Evolutionary conservation across 2,797 vertebrate species (phyloP), one percentile per base, ranked within the genome.

Genomic region (Paramormyrops hopkinsi): DNA sequence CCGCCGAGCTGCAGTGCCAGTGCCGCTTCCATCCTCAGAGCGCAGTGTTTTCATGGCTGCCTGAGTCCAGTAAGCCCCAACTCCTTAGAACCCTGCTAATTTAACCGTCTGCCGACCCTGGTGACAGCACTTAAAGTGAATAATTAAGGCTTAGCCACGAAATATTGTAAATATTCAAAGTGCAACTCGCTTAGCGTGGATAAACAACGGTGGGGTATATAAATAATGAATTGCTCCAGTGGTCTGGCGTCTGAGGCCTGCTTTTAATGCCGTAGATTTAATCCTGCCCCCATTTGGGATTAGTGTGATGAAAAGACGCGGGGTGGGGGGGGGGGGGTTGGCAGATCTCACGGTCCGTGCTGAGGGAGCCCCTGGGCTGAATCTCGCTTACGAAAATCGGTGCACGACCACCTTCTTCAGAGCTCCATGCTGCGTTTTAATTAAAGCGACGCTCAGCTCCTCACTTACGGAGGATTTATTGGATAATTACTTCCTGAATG

Each of bases 401-500:
- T 19, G 19, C 56, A 50, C 25, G 11, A 33, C 6, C 37, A 50
- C 88, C 88, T 51, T 22, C 79, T 22, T 69, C 84, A 46, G 19
- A 86, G 41, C 48, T 51, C 56, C 53, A 29, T 44, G 46, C 79
- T 33, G 79, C 29, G 41, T 69, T 89, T 89, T 86, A 89, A 89
- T 89, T 89, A 89, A 86, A 85, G 22, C 19, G 54, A 84, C 50
- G 33, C 79, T 86, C 82, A 51, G 25, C 56, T 62, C 19, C 54
- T 85, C 14, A 44, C 88, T 89, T 51, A 56, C 44, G 29, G 62
- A 51, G 41, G 88, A 89, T 89, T 89, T 89, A 86, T 89, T 48
- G 88, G 88, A 89, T 89, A 89, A 89, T 85, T 89, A 89, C 79
- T 65, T 84, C 59, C 56, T 65, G 22, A 62, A 85, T 65, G 56